Evolutionary conservation across 1,140 invertebrate species (phyloP), one percentile per base, ranked within the genome.

Genomic region (Tetragonula clypearis): DNA sequence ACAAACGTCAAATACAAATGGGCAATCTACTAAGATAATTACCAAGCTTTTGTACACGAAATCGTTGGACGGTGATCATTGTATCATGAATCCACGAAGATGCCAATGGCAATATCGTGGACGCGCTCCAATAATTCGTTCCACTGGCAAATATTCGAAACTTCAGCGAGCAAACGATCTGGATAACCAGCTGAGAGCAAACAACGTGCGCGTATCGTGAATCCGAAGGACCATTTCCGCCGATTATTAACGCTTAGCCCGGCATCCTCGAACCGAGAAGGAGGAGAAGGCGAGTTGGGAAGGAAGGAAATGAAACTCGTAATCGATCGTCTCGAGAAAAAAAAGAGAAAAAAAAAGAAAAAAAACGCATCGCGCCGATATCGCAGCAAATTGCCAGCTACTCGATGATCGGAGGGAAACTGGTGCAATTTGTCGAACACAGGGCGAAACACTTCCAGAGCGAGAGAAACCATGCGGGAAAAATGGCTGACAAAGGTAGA

Each of bases 401-500:
- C 53, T 62, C 74, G 58, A 75, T 56, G 69, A 60, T 66, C 73
- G n/a, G 58, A 53, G 65, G 26, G 65, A 65, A 76, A 79, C 41
- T 60, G 75, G 35, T 15, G 49, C 17, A 82, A 78, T 73, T 86
- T 62, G 73, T 49, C 74, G 14, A 12, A 65, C 49, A 58, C 49
- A 41, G 68, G 60, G 26, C 41, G 35, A 60, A 49, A 49, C 41
- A 23, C 17, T 19, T 66, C 62, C 15, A 8, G 41, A 49, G 66
- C 19, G 72, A 69, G 60, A 15, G 75, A 75, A 65, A 56, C 17
- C 41, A 69, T 65, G 82, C 87, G 82, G 66, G 73, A 72, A 75
- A 87, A 87, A 84, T 62, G 81, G 19, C 78, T n/a, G 66, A 49
- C 41, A 49, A 49, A 49, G 41, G 56, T 17, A 55, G 26, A 5